Percentiles rank a stretch among this genome's conserved stretches.
These are phyloP conservation scores for Otolemur garnettii DNA, from an alignment of 2,113 vertebrate species.

Conservation along the genomic window DNA sequence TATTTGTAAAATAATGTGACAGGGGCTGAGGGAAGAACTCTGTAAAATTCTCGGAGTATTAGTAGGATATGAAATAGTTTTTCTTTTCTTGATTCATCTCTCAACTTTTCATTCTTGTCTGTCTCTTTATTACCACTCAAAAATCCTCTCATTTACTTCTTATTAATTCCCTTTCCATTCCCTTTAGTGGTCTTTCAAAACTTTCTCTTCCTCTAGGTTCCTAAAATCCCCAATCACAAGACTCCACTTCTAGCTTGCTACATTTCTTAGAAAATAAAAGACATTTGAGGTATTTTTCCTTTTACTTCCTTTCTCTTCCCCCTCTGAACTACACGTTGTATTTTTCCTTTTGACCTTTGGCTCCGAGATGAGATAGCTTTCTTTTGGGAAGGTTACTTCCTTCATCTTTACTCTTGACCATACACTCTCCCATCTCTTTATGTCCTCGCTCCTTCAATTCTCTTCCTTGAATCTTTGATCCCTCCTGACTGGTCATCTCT, in stretches of 20 bases:
- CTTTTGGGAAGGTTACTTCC: not conserved
- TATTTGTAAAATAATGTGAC: constrained; percentile 41
- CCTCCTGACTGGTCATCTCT: not conserved
- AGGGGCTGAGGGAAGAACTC: not conserved
- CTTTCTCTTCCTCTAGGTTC: constrained; percentile 82
- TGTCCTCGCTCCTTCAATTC: constrained; percentile 13
- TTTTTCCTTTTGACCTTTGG: constrained; percentile 32
- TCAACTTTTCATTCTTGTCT: constrained; percentile 34
- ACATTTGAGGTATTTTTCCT: constrained; percentile 52
- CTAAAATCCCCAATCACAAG: constrained; percentile 83
- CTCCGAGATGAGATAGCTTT: not conserved
- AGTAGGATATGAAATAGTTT: constrained; percentile 57
- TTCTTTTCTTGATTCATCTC: constrained; percentile 66
- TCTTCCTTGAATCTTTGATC: not conserved
- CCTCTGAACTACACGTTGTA: constrained; percentile 37
- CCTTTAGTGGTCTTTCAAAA: constrained; percentile 70
- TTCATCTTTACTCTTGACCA: not conserved
- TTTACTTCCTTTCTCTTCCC: constrained; percentile 69
- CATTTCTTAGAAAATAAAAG: constrained; percentile 76
- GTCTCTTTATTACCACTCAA: not conserved
- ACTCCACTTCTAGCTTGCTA: constrained; percentile 56
- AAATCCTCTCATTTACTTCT: constrained; percentile 36
- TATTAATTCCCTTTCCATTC: constrained; percentile 61
- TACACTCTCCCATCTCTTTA: not conserved
- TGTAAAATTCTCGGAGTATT: constrained; percentile 14